These are phyloP conservation scores for Urocolius indicus DNA, from an alignment of 2,113 vertebrate species.

Conservation along the genomic window DNA sequence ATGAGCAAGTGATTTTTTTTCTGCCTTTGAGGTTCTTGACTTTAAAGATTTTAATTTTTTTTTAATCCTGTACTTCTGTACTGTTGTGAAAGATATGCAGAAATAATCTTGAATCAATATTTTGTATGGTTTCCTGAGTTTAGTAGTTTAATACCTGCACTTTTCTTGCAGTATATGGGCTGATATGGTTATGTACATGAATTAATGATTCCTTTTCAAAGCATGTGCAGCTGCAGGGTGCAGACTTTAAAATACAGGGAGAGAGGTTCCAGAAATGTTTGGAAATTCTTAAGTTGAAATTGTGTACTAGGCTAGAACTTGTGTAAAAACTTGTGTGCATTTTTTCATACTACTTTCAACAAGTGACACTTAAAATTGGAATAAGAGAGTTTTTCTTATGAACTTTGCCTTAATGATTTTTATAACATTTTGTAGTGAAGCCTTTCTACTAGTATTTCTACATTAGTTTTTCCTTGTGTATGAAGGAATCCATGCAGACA, in stretches of 20 bases:
- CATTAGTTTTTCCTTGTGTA: not conserved
- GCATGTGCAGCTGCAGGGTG: no score
- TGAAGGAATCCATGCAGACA: not conserved
- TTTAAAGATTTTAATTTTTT: not conserved
- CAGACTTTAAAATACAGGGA: not conserved
- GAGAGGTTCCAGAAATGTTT: not conserved
- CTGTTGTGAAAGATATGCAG: not conserved
- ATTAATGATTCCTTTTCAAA: not conserved
- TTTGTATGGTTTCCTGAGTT: not conserved
- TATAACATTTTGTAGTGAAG: not conserved
- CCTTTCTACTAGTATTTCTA: not conserved
- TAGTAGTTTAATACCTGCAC: not conserved
- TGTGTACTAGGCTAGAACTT: not conserved
- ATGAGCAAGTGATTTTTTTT: not conserved
- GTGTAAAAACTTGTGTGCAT: not conserved
- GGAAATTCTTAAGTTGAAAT: not conserved
- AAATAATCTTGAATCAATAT: not conserved
- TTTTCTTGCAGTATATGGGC: not conserved
- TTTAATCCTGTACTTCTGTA: fast-evolving
- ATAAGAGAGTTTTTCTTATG: not conserved
- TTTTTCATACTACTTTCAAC: not conserved
- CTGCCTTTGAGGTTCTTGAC: not conserved
- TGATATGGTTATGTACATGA: not conserved
- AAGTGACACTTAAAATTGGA: not conserved
- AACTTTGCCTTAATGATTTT: not conserved